phyloP scores from a whole-genome alignment of 2,113 vertebrate genomes.

The Sterna hirundo region DNA sequence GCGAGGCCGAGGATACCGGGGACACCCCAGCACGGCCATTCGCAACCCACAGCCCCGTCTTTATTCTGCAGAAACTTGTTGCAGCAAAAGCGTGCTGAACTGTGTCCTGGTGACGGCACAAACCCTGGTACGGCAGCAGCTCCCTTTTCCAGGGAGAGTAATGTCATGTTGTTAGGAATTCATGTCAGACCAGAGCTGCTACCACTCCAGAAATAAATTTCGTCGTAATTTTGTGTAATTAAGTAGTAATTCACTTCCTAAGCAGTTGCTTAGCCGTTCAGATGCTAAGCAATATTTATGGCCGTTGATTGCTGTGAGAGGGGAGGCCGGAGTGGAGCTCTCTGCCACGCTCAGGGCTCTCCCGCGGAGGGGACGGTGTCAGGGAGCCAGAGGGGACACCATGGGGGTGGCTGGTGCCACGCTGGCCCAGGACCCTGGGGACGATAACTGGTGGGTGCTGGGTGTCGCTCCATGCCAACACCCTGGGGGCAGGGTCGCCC shows the following conservation, averaged over 20 bases:
- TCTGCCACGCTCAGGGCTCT: accelerated
- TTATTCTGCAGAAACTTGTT: not conserved
- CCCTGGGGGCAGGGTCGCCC: not conserved
- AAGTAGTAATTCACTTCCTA: not conserved
- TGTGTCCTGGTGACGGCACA: not conserved
- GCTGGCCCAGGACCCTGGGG: not conserved
- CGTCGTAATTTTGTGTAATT: not conserved
- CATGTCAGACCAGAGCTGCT: not conserved
- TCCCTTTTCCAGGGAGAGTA: not conserved
- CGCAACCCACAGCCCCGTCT: not conserved
- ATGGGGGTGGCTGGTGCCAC: not conserved
- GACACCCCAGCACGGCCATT: not conserved
- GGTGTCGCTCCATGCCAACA: not conserved
- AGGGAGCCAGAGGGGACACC: accelerated
- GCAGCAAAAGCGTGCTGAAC: not conserved
- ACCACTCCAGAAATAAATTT: not conserved
- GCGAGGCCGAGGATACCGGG: accelerated
- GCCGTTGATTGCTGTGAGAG: not conserved
- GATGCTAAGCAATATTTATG: not conserved
- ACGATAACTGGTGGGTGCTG: not conserved
- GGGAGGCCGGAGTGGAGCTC: accelerated
- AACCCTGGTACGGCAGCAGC: not conserved
- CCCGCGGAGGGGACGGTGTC: accelerated
- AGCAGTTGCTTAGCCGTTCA: not conserved
- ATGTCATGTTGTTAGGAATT: not conserved